Evolutionary conservation across 2,888 invertebrate species (phyloP).

Genomic region (Terebella lapidaria): DNA sequence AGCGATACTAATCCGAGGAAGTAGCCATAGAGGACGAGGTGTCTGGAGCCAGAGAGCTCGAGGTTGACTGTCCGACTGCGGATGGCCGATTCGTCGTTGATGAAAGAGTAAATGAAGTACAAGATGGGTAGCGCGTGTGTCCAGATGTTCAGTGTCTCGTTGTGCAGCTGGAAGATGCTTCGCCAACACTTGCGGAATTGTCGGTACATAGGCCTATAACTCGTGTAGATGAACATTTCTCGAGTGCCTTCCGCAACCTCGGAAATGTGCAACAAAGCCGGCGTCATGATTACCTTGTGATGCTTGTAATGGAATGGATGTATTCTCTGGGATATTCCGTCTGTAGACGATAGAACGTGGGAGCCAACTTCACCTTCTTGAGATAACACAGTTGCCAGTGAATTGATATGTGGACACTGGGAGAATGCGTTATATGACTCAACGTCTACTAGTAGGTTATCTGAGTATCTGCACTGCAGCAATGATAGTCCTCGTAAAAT

Average conservation of each 20-base stretch:
- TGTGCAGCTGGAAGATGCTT: slow-evolving; percentile 25
- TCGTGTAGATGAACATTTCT: slow-evolving; percentile 7
- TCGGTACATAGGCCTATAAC: slow-evolving; percentile 7
- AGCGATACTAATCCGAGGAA: background rate
- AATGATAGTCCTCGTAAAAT: too few species aligned
- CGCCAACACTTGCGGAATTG: background rate
- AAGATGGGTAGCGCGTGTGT: slow-evolving; percentile 55
- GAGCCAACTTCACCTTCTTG: too few species aligned
- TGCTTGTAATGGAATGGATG: too few species aligned
- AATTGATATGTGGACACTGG: too few species aligned
- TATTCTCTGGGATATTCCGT: too few species aligned
- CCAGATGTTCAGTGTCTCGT: slow-evolving; percentile 57
- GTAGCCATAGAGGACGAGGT: background rate
- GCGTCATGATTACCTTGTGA: too few species aligned
- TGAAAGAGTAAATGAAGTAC: slow-evolving; percentile 42
- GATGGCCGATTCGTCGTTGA: slow-evolving; percentile 2
- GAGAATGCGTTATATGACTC: too few species aligned
- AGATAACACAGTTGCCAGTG: too few species aligned
- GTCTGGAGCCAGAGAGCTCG: background rate
- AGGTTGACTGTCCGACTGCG: background rate
- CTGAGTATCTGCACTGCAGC: too few species aligned
- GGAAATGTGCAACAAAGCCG: background rate
- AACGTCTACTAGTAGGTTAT: too few species aligned
- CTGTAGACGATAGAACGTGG: too few species aligned
- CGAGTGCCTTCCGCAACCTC: slow-evolving; percentile 11